phyloP scores from a whole-genome alignment of 2,113 vertebrate genomes.

The Okapia johnstoni region DNA sequence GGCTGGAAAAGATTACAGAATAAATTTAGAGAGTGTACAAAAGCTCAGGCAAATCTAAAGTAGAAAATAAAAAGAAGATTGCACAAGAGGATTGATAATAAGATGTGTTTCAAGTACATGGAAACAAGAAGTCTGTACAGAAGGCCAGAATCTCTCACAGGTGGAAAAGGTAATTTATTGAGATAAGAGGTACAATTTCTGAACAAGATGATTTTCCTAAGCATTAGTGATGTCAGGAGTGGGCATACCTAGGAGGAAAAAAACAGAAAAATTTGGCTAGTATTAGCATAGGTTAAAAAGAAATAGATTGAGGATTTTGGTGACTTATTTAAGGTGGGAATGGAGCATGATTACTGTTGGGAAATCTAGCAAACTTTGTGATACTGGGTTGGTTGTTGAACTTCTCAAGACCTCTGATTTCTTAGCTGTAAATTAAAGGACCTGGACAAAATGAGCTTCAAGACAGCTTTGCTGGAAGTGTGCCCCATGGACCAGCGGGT shows the following conservation, averaged over 20 bases:
- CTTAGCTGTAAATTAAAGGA: not conserved
- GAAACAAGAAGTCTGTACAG: constrained; percentile 51
- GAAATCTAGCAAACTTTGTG: not conserved
- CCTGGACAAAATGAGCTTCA: not conserved
- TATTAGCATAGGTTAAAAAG: constrained; percentile 6
- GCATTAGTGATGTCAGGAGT: constrained; percentile 30
- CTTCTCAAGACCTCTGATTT: not conserved
- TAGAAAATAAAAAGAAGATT: constrained; percentile 55
- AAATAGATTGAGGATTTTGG: not conserved
- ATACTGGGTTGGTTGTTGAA: not conserved
- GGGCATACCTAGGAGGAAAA: not conserved
- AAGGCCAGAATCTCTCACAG: constrained; percentile 48
- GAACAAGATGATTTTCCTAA: constrained; percentile 51
- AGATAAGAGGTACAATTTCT: constrained; percentile 34
- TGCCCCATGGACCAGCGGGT: not conserved
- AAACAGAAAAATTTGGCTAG: not conserved
- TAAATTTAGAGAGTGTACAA: constrained; percentile 47
- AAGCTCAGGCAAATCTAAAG: constrained; percentile 48
- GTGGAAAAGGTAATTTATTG: constrained; percentile 40
- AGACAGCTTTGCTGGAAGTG: not conserved
- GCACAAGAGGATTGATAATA: constrained; percentile 51
- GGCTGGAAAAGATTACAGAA: constrained; percentile 48
- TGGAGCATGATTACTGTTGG: not conserved
- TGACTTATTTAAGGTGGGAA: not conserved
- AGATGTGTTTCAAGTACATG: constrained; percentile 50